Evolutionary conservation across 1,140 invertebrate species (phyloP).

Genomic region (Achroia grisella): DNA sequence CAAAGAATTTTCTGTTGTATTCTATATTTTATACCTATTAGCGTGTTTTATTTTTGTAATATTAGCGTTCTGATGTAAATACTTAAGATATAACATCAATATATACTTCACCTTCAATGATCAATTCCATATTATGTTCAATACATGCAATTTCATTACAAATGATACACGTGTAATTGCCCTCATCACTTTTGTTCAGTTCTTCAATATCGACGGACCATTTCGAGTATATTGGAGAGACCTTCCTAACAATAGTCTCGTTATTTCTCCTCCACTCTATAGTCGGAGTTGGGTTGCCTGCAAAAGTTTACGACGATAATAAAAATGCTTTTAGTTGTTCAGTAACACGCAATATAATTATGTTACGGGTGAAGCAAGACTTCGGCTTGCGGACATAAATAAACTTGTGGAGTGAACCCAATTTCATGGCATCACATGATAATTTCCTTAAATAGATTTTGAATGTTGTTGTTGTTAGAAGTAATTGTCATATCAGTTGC

Average conservation of each 20-base stretch:
- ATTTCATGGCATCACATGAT: neutral
- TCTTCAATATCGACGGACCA: neutral
- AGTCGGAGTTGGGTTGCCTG: conserved; percentile 3
- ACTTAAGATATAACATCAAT: too few relatives aligned
- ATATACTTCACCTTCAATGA: neutral
- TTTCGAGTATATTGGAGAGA: neutral
- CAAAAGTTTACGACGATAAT: conserved; percentile 1
- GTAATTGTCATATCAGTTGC: too few relatives aligned
- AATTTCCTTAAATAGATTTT: too few relatives aligned
- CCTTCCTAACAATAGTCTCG: neutral
- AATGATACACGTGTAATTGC: neutral
- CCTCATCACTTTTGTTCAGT: neutral
- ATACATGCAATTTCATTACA: neutral
- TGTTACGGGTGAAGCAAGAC: neutral
- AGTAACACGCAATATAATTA: conserved; percentile 1
- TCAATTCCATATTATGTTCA: neutral
- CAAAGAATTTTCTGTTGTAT: too few relatives aligned
- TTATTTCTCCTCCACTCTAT: conserved; percentile 1
- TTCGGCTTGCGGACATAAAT: neutral
- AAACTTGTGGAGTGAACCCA: neutral
- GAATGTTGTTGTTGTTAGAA: too few relatives aligned
- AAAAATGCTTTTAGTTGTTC: conserved; percentile 4
- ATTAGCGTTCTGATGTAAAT: too few relatives aligned
- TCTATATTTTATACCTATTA: too few relatives aligned
- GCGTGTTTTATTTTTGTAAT: too few relatives aligned